Evolutionary conservation across 1,140 invertebrate species (phyloP).

Genomic region (Asobara japonica): DNA sequence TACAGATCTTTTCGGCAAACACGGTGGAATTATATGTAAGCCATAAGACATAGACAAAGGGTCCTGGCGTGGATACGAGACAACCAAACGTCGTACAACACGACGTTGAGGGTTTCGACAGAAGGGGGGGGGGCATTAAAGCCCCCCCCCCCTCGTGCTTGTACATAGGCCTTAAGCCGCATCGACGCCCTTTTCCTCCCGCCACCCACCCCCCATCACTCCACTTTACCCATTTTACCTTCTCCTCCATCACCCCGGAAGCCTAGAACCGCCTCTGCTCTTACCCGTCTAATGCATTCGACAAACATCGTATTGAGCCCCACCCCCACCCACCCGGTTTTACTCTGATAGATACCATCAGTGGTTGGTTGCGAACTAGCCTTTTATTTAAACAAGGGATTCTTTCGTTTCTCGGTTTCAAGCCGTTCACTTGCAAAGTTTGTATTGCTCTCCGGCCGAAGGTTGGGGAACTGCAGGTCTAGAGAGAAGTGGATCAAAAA

Average conservation of each 20-base stretch:
- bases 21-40: constrained; percentile 63
- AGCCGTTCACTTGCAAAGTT: constrained; percentile 13
- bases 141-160: constrained; percentile 52
- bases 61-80: constrained; percentile 25
- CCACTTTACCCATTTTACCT: constrained; percentile 28
- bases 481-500: no score
- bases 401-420: constrained; percentile 38
- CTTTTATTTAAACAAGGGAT: constrained; percentile 61
- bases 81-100: constrained; percentile 6
- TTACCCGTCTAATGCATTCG: constrained; percentile 55
- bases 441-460: background rate
- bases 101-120: background rate
- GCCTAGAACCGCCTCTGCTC: constrained; percentile 10
- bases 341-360: constrained; percentile 14
- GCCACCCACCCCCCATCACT: constrained; percentile 27
- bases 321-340: constrained; percentile 3
- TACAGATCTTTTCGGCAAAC: constrained; percentile 63
- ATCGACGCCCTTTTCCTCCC: constrained; percentile 52
- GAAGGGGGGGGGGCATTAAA: constrained; percentile 38
- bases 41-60: constrained; percentile 66
- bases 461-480: no score
- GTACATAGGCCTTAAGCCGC: constrained; percentile 61
- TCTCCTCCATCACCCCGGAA: constrained; percentile 17
- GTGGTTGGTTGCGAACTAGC: constrained; percentile 44
- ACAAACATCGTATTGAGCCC: constrained; percentile 55